Evolutionary conservation across 2,113 vertebrate genomes (phyloP).

Genomic region (Panthera uncia): DNA sequence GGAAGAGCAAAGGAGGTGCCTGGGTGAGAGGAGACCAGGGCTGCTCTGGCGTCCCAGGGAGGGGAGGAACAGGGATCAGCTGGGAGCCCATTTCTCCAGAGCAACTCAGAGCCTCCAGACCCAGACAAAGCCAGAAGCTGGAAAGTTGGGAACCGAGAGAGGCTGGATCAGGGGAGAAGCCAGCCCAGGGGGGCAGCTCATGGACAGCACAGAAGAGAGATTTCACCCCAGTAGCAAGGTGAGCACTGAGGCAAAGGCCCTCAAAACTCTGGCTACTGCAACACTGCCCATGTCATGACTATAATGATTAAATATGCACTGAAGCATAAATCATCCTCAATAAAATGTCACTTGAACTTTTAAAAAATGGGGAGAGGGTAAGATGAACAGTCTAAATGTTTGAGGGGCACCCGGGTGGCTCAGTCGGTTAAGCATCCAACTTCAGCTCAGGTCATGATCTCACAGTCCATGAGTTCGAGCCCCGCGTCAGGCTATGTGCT

Average conservation of each 20-base stretch:
- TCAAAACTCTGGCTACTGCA: fast-evolving
- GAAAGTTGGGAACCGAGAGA: background rate
- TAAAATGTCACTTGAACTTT: background rate
- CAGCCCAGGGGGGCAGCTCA: background rate
- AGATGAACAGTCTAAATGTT: background rate
- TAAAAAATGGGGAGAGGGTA: background rate
- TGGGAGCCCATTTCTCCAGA: background rate
- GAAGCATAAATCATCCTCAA: background rate
- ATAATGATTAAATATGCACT: background rate
- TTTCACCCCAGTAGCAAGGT: background rate
- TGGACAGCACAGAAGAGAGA: background rate
- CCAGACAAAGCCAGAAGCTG: background rate
- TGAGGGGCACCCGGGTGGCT: background rate
- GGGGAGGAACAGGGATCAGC: background rate
- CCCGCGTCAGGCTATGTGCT: too few relatives aligned
- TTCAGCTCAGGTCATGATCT: too few relatives aligned
- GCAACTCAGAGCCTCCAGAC: background rate
- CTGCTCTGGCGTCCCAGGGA: background rate
- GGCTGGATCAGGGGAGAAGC: background rate
- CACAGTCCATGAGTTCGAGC: too few relatives aligned
- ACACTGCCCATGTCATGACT: fast-evolving
- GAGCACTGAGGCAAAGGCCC: background rate
- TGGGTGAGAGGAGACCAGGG: background rate
- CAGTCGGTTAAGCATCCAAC: too few relatives aligned
- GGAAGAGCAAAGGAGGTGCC: background rate